phyloP scores from a whole-genome alignment of 1,140 invertebrate species.

The Hypothenemus hampei region DNA sequence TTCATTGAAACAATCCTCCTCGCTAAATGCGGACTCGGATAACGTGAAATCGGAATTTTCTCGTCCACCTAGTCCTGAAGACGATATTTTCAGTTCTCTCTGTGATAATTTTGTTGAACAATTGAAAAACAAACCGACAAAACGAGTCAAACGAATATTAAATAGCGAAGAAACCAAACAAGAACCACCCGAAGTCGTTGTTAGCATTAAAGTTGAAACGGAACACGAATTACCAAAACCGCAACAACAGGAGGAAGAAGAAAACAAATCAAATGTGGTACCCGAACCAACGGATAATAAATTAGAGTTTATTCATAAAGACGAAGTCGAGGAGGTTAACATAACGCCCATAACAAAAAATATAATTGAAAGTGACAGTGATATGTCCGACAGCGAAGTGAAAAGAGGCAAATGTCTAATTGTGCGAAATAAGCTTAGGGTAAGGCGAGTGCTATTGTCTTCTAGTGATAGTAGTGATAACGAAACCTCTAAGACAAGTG shows the following conservation, averaged over 20 bases:
- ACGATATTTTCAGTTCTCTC: conserved; percentile 48
- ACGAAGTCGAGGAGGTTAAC: background rate
- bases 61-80: conserved; percentile 46
- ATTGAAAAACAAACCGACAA: conserved; percentile 49
- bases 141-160: conserved; percentile 11
- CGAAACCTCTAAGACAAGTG: conserved; percentile 4
- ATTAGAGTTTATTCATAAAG: background rate
- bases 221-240: conserved; percentile 33
- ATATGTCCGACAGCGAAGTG: conserved; percentile 25
- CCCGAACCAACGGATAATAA: background rate
- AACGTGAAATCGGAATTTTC: conserved; percentile 17
- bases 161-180: background rate
- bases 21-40: conserved; percentile 1
- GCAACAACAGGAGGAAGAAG: background rate
- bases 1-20: conserved; percentile 42
- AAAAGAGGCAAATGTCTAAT: conserved; percentile 12
- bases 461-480: conserved; percentile 28
- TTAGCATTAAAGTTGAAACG: conserved; percentile 28
- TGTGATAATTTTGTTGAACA: conserved; percentile 70
- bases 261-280: background rate
- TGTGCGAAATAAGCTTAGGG: conserved; percentile 16
- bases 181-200: conserved; percentile 30
- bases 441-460: conserved; percentile 23
- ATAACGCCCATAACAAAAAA: conserved; percentile 6
- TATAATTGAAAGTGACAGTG: conserved; percentile 14